Percentiles rank a stretch among this genome's conserved stretches.
Evolutionary conservation across 2,113 vertebrate species (phyloP).

Genomic region (Lophius piscatorius): DNA sequence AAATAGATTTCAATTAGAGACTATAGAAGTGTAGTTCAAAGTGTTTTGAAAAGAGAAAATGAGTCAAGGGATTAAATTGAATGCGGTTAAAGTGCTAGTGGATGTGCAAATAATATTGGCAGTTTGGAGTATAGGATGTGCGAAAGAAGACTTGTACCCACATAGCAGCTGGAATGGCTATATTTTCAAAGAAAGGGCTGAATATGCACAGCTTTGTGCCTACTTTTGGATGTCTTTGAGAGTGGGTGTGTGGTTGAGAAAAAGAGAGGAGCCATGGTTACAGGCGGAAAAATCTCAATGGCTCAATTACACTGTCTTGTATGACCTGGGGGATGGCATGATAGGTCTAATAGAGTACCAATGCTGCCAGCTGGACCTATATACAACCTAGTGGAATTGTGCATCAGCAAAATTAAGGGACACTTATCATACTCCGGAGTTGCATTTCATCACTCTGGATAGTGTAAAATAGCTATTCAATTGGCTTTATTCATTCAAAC

Average conservation of each 20-base stretch:
- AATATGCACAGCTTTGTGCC: background rate
- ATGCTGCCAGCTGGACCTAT: slow-evolving; percentile 41
- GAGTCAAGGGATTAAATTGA: slow-evolving; percentile 20
- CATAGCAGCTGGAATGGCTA: slow-evolving; percentile 38
- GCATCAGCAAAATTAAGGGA: too few species aligned
- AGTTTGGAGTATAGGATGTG: slow-evolving; percentile 26
- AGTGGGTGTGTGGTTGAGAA: background rate
- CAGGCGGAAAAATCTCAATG: slow-evolving; percentile 59
- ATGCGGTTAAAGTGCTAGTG: background rate
- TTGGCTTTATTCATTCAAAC: too few species aligned
- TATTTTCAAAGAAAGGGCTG: slow-evolving; percentile 36
- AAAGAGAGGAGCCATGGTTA: slow-evolving; percentile 48
- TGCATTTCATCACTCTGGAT: too few species aligned
- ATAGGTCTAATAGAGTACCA: slow-evolving; percentile 71
- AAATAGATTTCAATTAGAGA: background rate
- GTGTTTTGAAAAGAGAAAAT: background rate
- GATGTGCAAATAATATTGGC: slow-evolving; percentile 15
- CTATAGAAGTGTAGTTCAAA: slow-evolving; percentile 7
- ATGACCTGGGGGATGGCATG: slow-evolving; percentile 55
- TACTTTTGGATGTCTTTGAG: too few species aligned
- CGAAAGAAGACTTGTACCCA: slow-evolving; percentile 33
- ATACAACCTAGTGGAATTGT: too few species aligned
- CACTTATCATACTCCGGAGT: too few species aligned
- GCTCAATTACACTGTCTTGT: slow-evolving; percentile 69
- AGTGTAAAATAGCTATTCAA: too few species aligned